Evolutionary conservation across 2,113 vertebrate genomes (phyloP), one percentile per base, ranked within the genome.

Genomic region (Festucalex cinctus): DNA sequence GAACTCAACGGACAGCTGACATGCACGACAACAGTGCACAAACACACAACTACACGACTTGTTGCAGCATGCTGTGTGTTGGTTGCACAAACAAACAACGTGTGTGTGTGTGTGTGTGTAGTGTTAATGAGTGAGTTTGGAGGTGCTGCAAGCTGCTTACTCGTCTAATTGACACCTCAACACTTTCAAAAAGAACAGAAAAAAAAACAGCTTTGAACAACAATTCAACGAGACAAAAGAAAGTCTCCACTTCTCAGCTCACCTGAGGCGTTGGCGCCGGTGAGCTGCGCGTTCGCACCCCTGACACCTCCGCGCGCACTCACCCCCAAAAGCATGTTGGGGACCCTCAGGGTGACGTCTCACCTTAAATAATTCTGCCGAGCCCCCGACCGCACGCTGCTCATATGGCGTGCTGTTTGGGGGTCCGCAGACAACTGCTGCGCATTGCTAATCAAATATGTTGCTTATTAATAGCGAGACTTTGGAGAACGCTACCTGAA

Each of bases 381-480:
- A 32, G 32, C 9, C 17, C 28, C 83, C 74, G 6, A 75, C 79
- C 77, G 71, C 54, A 78, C 77, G 41, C 26, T 35, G 75, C 72
- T 83, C 69, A 41, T 61, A 76, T 75, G 71, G 63, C 65, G 1
- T 41, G 65, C 48, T n/a, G 68, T 73, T 81, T 76, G 53, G 53
- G 56, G 66, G 68, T 79, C 68, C 76, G 54, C 63, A 79, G 80
- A 87, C 67, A 54, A 81, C 10, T 19, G 5, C 73, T 82, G 77
- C 79, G 57, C 70, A 82, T 82, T 64, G 82, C 82, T 91, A 91
- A 88, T 86, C 88, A 92, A 92, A 92, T 91, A 91, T 90, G 89
- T 90, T 92, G 86, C 88, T 92, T 92, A 90, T 91, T 91, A 91
- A 92, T 87, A 87, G 88, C 77, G 58, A 73, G 78, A 77, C 77